Base-by-base conservation (phyloP, 2,888 invertebrate genomes). In the Hesperia comma region DNA sequence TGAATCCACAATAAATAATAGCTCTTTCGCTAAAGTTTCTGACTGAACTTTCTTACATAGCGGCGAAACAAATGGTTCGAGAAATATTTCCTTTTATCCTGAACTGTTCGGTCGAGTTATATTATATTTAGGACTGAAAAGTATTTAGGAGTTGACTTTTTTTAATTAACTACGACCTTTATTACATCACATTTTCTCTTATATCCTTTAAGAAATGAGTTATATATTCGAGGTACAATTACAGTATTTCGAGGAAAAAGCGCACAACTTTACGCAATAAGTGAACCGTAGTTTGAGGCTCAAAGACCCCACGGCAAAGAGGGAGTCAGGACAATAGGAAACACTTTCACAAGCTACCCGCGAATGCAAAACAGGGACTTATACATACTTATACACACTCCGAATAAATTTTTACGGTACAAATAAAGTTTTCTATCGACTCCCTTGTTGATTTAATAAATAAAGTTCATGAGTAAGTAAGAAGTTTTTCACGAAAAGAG, bases 341-440 rank as follows among this genome's bases (percentile, higher is more conserved):
- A 87, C 89, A 88, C 88, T 90, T 86, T 84, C 83, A 74, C 79
- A 81, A 80, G 79, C 81, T 74, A 82, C 80, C 80, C 75, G 77
- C 79, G 84, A 84, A 90, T 90, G 88, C 83, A 87, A 88, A 88
- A 85, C 81, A 84, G 83, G 82, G 78, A 75, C 76, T 73, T 77
- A 74, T 71, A 64, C 70, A 57, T 71, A 67, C 63, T 67, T 63
- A 21, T 61, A 61, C 69, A 74, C 70, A 75, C 74, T 72, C 73
- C 75, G 73, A 74, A 77, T 77, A 75, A 73, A 79, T 80, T 77
- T 82, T 79, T 77, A 75, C 54, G 54, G 43, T 26, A 43, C 53
- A 51, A 64, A 49, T 64, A 60, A 60, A 66, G 66, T 60, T 66
- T 67, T 54, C 37, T 61, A 67, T 67, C 66, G 55, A 54, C 43